phyloP scores from a whole-genome alignment of 2,113 vertebrate genomes.

The Melanerpes formicivorus region DNA sequence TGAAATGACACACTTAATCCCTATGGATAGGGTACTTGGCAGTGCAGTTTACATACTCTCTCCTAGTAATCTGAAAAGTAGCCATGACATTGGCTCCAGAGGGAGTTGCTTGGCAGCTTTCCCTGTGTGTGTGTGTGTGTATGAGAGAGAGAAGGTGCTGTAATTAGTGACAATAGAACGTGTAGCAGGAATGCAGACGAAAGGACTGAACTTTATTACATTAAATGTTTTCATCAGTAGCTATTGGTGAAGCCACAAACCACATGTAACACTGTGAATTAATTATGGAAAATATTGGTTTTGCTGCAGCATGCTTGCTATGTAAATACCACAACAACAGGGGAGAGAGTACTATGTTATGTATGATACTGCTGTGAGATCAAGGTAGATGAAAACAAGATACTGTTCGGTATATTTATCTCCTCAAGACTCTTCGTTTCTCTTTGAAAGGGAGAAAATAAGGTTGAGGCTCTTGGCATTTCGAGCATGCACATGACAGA shows the following conservation, averaged over 20 bases:
- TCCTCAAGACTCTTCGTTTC: neutral
- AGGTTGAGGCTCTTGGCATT: neutral
- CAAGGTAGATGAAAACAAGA: neutral
- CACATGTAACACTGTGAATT: slow-evolving; percentile 12
- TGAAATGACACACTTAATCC: neutral
- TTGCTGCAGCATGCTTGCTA: neutral
- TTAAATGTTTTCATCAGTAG: slow-evolving; percentile 45
- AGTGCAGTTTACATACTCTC: neutral
- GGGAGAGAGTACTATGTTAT: neutral
- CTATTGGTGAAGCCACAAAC: neutral
- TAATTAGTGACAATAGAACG: slow-evolving; percentile 28
- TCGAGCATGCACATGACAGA: neutral
- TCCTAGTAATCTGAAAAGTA: neutral
- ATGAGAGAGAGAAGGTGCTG: neutral
- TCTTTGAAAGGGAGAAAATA: neutral
- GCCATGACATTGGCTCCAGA: neutral
- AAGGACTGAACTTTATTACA: slow-evolving; percentile 39
- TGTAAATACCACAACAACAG: neutral
- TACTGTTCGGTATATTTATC: neutral
- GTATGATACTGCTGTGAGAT: neutral
- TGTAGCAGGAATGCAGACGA: neutral
- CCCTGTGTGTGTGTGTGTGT: neutral
- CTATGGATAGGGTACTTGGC: neutral
- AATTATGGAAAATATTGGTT: slow-evolving; percentile 22
- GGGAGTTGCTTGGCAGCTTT: slow-evolving; percentile 48